Percentiles rank a stretch among this genome's conserved stretches.
These are phyloP conservation scores for Cydia splendana DNA, from an alignment of 1,140 invertebrate species.

Conservation along the genomic window DNA sequence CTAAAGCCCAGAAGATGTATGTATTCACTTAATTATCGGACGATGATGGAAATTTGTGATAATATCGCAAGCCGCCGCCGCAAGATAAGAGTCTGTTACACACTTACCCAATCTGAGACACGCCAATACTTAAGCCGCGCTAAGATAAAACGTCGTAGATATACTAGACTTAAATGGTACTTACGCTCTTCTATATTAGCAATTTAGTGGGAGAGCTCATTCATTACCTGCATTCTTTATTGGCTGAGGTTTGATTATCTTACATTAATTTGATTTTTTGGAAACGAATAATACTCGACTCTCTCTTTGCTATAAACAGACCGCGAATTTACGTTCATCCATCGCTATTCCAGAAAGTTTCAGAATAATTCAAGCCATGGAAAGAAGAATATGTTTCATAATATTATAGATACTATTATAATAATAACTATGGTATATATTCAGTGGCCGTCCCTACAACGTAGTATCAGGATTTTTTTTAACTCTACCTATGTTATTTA, in stretches of 20 bases:
- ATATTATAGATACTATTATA: too few relatives aligned
- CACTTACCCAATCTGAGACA: slow-evolving; percentile 15
- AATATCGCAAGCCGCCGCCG: not conserved
- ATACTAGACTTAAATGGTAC: not conserved
- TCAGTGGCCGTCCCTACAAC: too few relatives aligned
- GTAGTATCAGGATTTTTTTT: too few relatives aligned
- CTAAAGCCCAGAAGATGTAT: slow-evolving; percentile 29
- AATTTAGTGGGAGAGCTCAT: not conserved
- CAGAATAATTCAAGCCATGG: not conserved
- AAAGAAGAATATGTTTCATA: too few relatives aligned
- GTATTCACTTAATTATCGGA: slow-evolving; percentile 29
- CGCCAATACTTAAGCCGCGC: not conserved
- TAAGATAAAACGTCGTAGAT: not conserved
- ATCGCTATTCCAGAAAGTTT: not conserved
- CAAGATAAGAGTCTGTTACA: slow-evolving; percentile 12
- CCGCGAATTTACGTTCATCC: not conserved
- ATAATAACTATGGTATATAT: too few relatives aligned
- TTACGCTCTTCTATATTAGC: not conserved
- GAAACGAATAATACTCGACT: not conserved
- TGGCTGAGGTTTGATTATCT: slow-evolving; percentile 27
- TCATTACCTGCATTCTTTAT: slow-evolving; percentile 8
- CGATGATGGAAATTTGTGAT: slow-evolving; percentile 31
- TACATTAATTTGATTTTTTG: slow-evolving; percentile 12
- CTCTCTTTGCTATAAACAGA: not conserved
- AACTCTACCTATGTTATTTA: too few relatives aligned